phyloP scores from a whole-genome alignment of 2,113 vertebrate genomes.

The Heloderma charlesbogerti region DNA sequence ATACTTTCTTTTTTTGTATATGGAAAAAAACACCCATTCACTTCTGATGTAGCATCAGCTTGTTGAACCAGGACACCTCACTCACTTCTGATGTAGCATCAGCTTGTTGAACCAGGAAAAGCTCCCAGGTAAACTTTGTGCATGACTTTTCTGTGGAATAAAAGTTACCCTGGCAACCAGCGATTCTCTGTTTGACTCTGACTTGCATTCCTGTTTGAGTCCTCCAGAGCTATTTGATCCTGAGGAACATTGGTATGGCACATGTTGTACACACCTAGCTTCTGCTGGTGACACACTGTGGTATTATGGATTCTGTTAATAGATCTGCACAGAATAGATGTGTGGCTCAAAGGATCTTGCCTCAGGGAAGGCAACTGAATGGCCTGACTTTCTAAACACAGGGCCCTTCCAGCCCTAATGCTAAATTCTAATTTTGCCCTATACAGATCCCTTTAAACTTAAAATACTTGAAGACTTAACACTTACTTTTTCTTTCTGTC shows the following conservation, averaged over 20 bases:
- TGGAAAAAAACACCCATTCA: no score
- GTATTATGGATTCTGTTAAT: background rate
- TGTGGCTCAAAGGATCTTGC: background rate
- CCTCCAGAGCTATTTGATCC: background rate
- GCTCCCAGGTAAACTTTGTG: background rate
- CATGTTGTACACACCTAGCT: background rate
- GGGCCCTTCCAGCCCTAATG: background rate
- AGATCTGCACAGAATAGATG: background rate
- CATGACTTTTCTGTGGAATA: background rate
- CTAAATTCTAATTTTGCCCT: slow-evolving; percentile 8
- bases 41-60: background rate
- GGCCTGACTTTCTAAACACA: background rate
- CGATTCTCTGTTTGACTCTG: no score
- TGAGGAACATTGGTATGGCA: background rate
- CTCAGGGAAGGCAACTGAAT: no score
- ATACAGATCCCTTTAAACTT: slow-evolving; percentile 20
- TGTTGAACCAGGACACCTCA: background rate
- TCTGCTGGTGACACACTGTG: background rate
- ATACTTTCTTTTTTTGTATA: background rate
- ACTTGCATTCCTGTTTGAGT: background rate
- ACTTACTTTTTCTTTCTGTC: slow-evolving; percentile 17
- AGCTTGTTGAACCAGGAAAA: background rate
- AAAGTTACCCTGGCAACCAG: background rate
- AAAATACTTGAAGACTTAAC: background rate
- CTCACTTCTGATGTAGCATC: background rate